Evolutionary conservation across 2,797 vertebrate genomes (phyloP).

Genomic region (Sylvia borin): DNA sequence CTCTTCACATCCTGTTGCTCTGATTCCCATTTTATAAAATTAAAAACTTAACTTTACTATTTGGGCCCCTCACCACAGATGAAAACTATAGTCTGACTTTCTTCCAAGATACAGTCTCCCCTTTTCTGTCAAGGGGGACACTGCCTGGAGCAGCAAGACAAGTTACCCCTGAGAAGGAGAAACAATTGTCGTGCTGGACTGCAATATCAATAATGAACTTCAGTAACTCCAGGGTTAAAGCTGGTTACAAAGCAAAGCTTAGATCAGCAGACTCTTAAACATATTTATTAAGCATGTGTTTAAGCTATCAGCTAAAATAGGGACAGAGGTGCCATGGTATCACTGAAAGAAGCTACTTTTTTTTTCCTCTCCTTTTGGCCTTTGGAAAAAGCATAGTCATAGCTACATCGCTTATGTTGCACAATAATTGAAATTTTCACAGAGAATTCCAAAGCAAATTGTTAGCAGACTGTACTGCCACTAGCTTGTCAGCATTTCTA

Average conservation of each 20-base stretch:
- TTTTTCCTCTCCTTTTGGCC: not conserved
- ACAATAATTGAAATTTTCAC: constrained; percentile 39
- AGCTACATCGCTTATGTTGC: not conserved
- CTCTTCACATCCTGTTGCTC: not conserved
- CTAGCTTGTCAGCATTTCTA: constrained; percentile 2
- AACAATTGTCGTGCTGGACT: not conserved
- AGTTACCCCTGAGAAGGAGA: not conserved
- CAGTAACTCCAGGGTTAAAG: not conserved
- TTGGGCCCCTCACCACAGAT: not conserved
- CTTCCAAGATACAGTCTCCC: not conserved
- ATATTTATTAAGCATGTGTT: not conserved
- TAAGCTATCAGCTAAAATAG: not conserved
- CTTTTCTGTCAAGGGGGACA: not conserved
- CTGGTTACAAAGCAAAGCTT: not conserved
- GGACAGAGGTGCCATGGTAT: not conserved
- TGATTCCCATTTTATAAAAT: not conserved
- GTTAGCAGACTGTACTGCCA: not conserved
- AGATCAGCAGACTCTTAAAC: not conserved
- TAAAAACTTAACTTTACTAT: not conserved
- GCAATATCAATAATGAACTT: not conserved
- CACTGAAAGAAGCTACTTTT: not conserved
- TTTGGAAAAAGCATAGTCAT: not conserved
- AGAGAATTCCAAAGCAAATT: constrained; percentile 41
- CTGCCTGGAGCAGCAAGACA: not conserved
- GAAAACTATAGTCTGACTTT: not conserved